These are phyloP conservation scores for Eutolmus rufibarbis DNA, from an alignment of 2,888 invertebrate genomes.

Conservation along the genomic window DNA sequence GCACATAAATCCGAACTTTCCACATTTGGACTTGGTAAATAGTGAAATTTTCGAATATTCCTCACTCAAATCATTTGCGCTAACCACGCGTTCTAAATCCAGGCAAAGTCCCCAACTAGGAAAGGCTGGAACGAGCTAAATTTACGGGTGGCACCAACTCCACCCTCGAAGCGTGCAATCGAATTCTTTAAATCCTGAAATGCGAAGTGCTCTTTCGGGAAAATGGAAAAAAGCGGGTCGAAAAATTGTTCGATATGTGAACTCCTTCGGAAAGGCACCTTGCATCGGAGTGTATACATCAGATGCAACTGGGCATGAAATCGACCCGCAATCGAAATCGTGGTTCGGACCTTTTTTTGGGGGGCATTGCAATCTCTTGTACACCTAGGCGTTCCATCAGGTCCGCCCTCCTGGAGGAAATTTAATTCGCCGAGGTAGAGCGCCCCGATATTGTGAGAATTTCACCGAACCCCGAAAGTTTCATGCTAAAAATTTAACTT, in stretches of 20 bases:
- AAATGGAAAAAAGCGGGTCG: background rate
- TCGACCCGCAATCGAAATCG: slow-evolving; percentile 43
- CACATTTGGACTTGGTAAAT: background rate
- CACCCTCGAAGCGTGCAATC: background rate
- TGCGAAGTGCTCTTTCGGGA: background rate
- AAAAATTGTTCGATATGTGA: background rate
- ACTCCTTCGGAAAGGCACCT: background rate
- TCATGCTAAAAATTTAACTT: background rate
- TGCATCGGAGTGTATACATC: slow-evolving; percentile 26
- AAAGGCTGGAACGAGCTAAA: background rate
- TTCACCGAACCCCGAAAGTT: background rate
- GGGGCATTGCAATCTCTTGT: background rate
- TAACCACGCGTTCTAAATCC: background rate
- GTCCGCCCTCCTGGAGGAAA: background rate
- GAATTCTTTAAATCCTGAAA: background rate
- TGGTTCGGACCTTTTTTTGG: background rate
- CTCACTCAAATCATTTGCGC: background rate
- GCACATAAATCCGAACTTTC: background rate
- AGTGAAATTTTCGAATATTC: background rate
- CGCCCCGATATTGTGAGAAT: background rate
- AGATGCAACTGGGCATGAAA: slow-evolving; percentile 45
- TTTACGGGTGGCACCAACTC: background rate
- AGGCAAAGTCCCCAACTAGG: background rate
- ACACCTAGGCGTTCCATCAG: background rate
- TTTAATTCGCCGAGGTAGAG: background rate